Percentiles rank a stretch among this genome's conserved stretches.
phyloP scores from a whole-genome alignment of 2,113 vertebrate species.

The Bostrychus sinensis region DNA sequence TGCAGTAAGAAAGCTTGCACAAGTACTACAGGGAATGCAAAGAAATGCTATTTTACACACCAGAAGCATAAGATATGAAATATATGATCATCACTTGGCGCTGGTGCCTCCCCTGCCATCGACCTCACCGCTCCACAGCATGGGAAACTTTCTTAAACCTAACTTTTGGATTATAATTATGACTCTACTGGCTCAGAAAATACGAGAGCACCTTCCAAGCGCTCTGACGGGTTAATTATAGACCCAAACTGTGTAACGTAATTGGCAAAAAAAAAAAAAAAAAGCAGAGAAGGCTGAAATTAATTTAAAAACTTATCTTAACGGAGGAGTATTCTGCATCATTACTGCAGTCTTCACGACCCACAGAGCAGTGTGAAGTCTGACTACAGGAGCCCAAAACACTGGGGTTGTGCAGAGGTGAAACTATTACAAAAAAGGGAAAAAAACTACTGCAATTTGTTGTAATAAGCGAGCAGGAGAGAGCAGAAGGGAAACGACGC shows the following conservation, averaged over 20 bases:
- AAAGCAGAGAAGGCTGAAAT: slow-evolving; percentile 20
- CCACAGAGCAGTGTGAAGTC: neutral
- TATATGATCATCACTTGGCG: neutral
- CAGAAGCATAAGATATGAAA: too few species aligned
- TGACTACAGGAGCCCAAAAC: slow-evolving; percentile 14
- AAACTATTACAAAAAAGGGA: slow-evolving; percentile 31
- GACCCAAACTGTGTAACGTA: slow-evolving; percentile 3
- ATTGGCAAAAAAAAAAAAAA: slow-evolving; percentile 19
- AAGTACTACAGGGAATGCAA: too few species aligned
- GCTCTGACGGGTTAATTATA: neutral
- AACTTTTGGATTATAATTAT: neutral
- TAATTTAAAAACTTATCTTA: slow-evolving; percentile 17
- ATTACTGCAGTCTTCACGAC: neutral
- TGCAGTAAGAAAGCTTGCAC: too few species aligned
- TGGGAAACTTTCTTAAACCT: neutral
- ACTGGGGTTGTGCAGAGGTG: slow-evolving; percentile 28
- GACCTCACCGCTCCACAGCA: neutral
- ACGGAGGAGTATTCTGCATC: neutral
- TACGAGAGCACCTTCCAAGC: neutral
- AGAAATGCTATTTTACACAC: too few species aligned
- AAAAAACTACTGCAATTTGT: slow-evolving; percentile 69
- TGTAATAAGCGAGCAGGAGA: slow-evolving; percentile 73
- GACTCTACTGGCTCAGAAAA: slow-evolving; percentile 11
- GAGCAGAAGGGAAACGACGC: slow-evolving; percentile 66
- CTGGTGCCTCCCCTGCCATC: neutral